These are phyloP conservation scores for Cephalotes varians DNA, from an alignment of 2,888 invertebrate genomes.

Conservation along the genomic window DNA sequence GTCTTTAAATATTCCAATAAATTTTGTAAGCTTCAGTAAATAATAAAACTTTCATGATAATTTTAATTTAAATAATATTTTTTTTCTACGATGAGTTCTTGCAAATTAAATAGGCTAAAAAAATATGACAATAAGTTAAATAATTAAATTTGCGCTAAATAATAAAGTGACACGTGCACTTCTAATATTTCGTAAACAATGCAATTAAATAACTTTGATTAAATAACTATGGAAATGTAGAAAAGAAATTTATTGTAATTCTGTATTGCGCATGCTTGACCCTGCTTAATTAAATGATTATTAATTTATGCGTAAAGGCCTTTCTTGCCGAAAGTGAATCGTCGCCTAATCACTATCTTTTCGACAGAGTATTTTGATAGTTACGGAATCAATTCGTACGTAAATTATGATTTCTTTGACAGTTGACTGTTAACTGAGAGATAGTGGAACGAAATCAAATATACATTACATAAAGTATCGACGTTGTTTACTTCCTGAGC, in stretches of 20 bases:
- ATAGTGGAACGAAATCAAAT: background rate
- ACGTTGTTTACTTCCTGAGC: background rate
- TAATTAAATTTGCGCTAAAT: background rate
- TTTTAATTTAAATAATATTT: background rate
- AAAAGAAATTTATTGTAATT: background rate
- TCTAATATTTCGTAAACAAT: background rate
- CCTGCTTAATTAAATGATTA: background rate
- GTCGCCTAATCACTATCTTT: background rate
- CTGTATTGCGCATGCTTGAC: background rate
- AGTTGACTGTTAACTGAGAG: background rate
- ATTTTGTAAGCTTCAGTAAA: background rate
- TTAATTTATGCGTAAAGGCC: constrained; percentile 8
- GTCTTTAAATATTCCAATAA: background rate
- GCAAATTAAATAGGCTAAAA: background rate
- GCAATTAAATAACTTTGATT: background rate
- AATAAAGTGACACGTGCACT: background rate
- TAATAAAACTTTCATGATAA: background rate
- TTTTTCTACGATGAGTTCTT: background rate
- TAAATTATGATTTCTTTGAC: background rate
- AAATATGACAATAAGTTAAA: background rate
- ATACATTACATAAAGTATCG: constrained; percentile 2
- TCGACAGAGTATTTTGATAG: background rate
- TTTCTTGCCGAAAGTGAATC: background rate
- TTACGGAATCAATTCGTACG: background rate
- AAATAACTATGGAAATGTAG: background rate